These are phyloP conservation scores for Pseudomyrmex sp. DNA, from an alignment of 1,140 invertebrate species.

Conservation along the genomic window DNA sequence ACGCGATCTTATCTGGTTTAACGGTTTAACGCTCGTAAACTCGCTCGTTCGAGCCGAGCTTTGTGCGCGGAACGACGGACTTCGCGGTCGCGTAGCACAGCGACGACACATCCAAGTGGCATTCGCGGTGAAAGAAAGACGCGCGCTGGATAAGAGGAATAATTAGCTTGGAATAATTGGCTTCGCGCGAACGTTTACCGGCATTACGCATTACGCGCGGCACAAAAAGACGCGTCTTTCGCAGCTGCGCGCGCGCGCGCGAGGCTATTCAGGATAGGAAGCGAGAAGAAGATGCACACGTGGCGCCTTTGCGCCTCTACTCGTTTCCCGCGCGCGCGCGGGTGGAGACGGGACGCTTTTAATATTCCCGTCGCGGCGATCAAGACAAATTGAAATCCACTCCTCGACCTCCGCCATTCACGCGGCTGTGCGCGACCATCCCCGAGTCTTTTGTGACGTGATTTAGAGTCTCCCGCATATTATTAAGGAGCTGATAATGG, in stretches of 20 bases:
- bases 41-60: background rate
- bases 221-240: background rate
- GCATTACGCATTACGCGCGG: conserved; percentile 42
- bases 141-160: conserved; percentile 28
- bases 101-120: background rate
- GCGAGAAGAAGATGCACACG: background rate
- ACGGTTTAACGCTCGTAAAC: conserved; percentile 20
- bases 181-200: conserved; percentile 36
- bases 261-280: conserved; percentile 36
- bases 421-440: conserved; percentile 35
- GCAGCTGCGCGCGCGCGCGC: too few relatives aligned
- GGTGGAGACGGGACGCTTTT: conserved; percentile 52
- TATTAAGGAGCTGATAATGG: conserved; percentile 78
- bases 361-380: conserved; percentile 80
- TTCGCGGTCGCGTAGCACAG: background rate
- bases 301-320: too few relatives aligned
- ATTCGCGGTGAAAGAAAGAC: conserved; percentile 18
- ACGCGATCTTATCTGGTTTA: conserved; percentile 36
- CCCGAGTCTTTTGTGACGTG: conserved; percentile 73
- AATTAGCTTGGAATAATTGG: conserved; percentile 60
- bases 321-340: background rate
- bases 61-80: background rate
- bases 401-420: conserved; percentile 68
- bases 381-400: conserved; percentile 81
- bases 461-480: conserved; percentile 79